A percentile compares a stretch with the other conserved stretches of the same genome.
Conservation (phyloP, 1,140 invertebrate genomes). For the Gerris buenoi region DNA sequence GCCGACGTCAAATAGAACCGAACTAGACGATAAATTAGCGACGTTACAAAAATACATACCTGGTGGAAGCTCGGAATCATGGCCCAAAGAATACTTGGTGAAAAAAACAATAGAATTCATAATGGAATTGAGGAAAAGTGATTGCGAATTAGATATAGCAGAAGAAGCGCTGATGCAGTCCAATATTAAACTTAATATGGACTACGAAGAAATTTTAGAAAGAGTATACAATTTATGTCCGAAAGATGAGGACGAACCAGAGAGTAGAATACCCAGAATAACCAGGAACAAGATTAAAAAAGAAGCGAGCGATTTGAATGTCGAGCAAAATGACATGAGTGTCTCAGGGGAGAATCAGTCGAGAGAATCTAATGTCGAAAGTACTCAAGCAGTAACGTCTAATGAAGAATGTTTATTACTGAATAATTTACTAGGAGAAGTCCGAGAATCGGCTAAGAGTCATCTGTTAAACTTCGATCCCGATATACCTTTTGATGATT, state of each 20-base stretch:
- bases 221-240: neutral
- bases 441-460: neutral
- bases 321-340: too few species aligned
- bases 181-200: neutral
- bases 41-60: neutral
- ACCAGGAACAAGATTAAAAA: neutral
- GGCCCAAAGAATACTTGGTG: neutral
- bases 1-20: too few species aligned
- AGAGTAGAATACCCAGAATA: neutral
- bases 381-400: neutral
- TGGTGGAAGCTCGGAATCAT: neutral
- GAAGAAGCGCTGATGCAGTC: neutral
- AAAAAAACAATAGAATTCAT: neutral
- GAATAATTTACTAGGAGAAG: neutral
- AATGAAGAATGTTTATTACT: neutral
- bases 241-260: neutral
- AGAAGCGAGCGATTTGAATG: neutral
- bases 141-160: neutral
- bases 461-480: neutral
- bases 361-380: neutral
- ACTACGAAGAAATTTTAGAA: neutral
- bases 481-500: neutral
- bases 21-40: neutral
- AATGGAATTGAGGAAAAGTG: neutral
- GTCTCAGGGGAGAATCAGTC: too few species aligned